Evolutionary conservation across 1,140 invertebrate species (phyloP), one percentile per base, ranked within the genome.

Genomic region (Limonius californicus): DNA sequence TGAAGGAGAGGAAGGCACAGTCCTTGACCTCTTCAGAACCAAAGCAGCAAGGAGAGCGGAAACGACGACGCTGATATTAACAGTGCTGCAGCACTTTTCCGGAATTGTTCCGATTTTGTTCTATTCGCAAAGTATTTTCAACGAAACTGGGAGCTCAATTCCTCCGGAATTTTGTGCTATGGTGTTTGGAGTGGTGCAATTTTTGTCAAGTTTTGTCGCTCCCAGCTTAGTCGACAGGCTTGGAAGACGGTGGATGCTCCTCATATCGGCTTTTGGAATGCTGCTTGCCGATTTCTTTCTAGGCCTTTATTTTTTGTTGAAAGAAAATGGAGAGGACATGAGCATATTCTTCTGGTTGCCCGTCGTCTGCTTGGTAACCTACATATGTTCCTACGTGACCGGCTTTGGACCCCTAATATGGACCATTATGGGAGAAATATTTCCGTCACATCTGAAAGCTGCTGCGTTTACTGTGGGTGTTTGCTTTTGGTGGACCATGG

Each of bases 71-170:
- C 82, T 87, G 57, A 81, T 83, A 0, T 76, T 93, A 35, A 86
- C 89, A 58, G 74, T 83, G 55, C 85, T 89, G 74, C 89, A 90
- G 68, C 89, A 90, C 73, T 78, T 92, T 9, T 87, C 85, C 1
- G 91, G 91, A 12, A 89, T 89, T 68, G 92, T 91, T 73, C 87
- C 88, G 1, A 86, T 94, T 1, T 81, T 92, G n/a, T 90, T 92
- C 73, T 92, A 90, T 74, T 85, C 89, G 65, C 83, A 87, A 30
- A 80, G 77, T 0, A 93, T 90, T 69, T 92, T 89, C 68, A 68
- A 76, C 0, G 79, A 80, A 1, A 81, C 89, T 4, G 82, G 84
- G 0, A 83, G 81, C 0, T 43, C 68, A 0, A 59, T 91, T 0
- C 73, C 84, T 14, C 74, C 84, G 0, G 76, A 81, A 7, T 70